Evolutionary conservation across 2,888 invertebrate species (phyloP).

Genomic region (Choreutis nemorana): DNA sequence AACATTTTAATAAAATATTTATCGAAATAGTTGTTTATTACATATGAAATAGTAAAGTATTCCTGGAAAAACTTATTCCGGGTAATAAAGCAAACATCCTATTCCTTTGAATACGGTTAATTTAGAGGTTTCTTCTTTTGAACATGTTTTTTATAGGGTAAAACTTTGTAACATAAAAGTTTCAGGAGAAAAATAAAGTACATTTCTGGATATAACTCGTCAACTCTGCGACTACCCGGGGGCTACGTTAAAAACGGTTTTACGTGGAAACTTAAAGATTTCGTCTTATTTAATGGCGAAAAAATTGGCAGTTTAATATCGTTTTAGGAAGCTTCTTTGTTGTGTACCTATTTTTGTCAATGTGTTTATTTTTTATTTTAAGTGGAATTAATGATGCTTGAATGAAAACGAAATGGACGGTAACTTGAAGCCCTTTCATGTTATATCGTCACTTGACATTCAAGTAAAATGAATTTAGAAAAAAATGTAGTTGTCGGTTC

Average conservation of each 20-base stretch:
- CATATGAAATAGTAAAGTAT: too few species aligned
- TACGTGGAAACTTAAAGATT: constrained; percentile 10
- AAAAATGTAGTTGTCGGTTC: too few species aligned
- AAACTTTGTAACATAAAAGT: constrained; percentile 22
- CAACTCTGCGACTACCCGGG: constrained; percentile 1
- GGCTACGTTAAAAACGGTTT: constrained; percentile 9
- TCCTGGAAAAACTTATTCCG: constrained; percentile 17
- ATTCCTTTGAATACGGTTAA: constrained; percentile 40
- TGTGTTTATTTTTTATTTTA: too few species aligned
- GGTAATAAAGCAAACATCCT: constrained; percentile 28
- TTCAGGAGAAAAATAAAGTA: constrained; percentile 17
- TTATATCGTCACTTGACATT: too few species aligned
- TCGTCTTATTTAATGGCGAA: constrained; percentile 9
- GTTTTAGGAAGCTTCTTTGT: not conserved
- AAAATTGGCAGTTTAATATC: constrained; percentile 7
- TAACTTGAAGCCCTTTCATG: too few species aligned
- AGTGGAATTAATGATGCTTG: too few species aligned
- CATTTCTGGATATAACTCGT: constrained; percentile 4
- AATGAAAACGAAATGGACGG: constrained; percentile 14
- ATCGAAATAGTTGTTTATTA: too few species aligned
- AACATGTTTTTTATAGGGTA: constrained; percentile 20
- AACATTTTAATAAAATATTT: too few species aligned
- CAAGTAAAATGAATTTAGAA: too few species aligned
- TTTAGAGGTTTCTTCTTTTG: constrained; percentile 23
- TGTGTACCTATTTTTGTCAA: not conserved